phyloP scores from a whole-genome alignment of 2,113 vertebrate genomes.

The Lepisosteus osseus region DNA sequence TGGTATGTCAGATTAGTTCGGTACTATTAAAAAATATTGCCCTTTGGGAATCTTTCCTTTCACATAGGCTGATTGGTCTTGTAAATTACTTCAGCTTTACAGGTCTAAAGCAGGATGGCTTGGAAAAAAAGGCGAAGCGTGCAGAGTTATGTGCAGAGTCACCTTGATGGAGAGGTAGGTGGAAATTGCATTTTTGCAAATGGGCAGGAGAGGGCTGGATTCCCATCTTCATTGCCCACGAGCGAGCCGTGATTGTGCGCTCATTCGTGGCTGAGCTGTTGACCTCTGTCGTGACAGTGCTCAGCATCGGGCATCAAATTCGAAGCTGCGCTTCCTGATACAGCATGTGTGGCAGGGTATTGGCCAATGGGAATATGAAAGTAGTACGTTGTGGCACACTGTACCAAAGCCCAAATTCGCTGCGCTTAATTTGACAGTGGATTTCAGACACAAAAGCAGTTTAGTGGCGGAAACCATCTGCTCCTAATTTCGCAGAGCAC shows the following conservation, averaged over 20 bases:
- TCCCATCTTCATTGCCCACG: constrained; percentile 29
- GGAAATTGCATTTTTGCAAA: constrained; percentile 60
- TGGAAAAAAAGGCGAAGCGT: no score
- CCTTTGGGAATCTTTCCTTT: no score
- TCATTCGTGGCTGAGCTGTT: constrained; percentile 46
- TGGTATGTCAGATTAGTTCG: no score
- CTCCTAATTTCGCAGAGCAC: background rate
- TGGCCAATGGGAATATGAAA: background rate
- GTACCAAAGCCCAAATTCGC: constrained; percentile 57
- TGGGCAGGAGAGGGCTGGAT: constrained; percentile 32
- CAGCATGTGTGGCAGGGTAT: constrained; percentile 2
- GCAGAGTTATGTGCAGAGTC: constrained; percentile 52
- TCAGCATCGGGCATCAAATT: constrained; percentile 37
- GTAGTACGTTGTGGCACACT: background rate
- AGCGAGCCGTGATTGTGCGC: constrained; percentile 55
- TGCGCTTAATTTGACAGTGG: constrained; percentile 53
- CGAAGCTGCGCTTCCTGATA: constrained; percentile 11
- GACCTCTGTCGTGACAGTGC: constrained; percentile 57
- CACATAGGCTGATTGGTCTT: no score
- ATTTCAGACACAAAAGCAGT: constrained; percentile 2
- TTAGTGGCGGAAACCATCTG: background rate
- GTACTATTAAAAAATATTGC: no score
- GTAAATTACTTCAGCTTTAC: background rate
- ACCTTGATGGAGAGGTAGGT: constrained; percentile 54
- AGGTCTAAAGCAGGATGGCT: no score